Conservation (phyloP, 1,140 invertebrate genomes). For the Anastrepha obliqua region DNA sequence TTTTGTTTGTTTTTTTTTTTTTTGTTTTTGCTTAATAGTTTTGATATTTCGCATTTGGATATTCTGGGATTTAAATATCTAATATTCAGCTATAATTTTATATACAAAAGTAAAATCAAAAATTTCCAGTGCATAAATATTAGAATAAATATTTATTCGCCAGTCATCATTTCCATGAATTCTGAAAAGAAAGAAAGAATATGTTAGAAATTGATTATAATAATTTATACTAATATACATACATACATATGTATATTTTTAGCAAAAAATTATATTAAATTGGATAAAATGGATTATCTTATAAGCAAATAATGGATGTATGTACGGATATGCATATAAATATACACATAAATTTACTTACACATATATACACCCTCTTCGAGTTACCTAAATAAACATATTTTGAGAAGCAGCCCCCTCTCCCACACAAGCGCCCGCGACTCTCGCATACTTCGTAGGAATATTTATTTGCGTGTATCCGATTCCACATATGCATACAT, state of each 20-base stretch:
- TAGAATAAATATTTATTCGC: conserved; percentile 80
- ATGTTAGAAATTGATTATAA: conserved; percentile 23
- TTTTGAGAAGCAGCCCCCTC: neutral
- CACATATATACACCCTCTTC: no score
- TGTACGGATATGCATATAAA: no score
- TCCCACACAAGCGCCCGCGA: neutral
- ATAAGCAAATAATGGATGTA: no score
- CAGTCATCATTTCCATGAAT: conserved; percentile 98
- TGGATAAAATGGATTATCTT: no score
- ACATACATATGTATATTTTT: no score
- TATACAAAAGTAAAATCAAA: conserved; percentile 28
- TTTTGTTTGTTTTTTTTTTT: neutral
- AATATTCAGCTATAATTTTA: neutral
- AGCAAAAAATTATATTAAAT: neutral
- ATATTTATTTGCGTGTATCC: no score
- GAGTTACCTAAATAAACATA: no score
- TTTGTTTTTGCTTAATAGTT: neutral
- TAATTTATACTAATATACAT: neutral
- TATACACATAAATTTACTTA: no score
- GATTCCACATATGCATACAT: neutral
- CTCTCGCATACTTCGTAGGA: neutral
- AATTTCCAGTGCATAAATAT: conserved; percentile 2
- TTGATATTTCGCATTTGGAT: conserved; percentile 3
- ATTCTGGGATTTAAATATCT: neutral
- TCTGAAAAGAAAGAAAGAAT: conserved; percentile 80